phyloP scores from a whole-genome alignment of 2,113 vertebrate genomes.

The Lichenostomus cassidix region DNA sequence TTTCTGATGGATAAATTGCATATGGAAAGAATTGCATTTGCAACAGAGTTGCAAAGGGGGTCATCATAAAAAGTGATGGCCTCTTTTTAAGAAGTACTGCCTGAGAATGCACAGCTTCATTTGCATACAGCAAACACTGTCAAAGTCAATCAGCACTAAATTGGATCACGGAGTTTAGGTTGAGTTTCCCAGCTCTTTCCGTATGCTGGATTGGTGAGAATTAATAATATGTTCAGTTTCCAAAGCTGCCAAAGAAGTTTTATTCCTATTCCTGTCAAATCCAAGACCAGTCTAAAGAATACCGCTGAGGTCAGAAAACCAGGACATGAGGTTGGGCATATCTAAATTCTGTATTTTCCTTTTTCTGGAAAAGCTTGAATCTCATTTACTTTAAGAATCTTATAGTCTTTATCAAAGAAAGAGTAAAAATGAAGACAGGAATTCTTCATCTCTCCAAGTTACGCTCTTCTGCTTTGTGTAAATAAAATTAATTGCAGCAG shows the following conservation, averaged over 20 bases:
- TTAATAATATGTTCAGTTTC: not conserved
- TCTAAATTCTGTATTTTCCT: not conserved
- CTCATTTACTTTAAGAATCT: not conserved
- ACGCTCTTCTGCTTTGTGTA: not conserved
- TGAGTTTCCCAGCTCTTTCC: not conserved
- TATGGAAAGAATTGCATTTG: not conserved
- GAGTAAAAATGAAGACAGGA: not conserved
- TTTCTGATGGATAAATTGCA: not conserved
- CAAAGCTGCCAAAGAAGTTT: not conserved
- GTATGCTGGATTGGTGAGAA: not conserved
- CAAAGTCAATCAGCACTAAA: not conserved
- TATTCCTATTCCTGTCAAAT: not conserved
- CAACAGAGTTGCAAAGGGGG: not conserved
- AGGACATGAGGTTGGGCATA: not conserved
- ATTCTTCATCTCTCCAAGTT: not conserved
- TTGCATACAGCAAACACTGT: not conserved
- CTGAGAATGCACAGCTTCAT: not conserved
- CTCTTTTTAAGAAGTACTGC: not conserved
- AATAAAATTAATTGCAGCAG: not conserved
- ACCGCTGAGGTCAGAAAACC: not conserved
- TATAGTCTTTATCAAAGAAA: not conserved
- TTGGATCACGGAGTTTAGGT: not conserved
- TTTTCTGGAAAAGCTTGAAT: not conserved
- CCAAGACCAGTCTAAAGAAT: not conserved
- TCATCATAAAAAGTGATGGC: not conserved